Evolutionary conservation across 2,797 vertebrate species (phyloP).

Genomic region (Lacerta bilineata): DNA sequence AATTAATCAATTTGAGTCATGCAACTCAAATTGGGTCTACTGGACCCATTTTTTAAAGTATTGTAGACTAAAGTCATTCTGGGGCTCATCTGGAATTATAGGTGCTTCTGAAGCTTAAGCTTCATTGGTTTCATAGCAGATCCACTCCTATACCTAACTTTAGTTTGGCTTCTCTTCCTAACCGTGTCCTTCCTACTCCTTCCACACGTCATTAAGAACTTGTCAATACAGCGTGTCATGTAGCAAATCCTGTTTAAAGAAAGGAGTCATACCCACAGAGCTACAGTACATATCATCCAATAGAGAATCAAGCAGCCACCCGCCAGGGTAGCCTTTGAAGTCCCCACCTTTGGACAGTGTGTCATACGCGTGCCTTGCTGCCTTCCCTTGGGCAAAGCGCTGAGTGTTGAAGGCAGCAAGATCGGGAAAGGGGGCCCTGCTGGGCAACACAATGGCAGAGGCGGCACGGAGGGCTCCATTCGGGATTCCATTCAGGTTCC

Average conservation of each 20-base stretch:
- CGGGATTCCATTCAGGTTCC: not conserved
- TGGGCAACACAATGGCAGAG: no score
- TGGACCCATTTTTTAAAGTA: no score
- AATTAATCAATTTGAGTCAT: no score
- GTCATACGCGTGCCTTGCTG: slow-evolving; percentile 77
- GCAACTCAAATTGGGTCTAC: no score
- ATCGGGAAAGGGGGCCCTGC: slow-evolving; percentile 77
- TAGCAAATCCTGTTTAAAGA: no score
- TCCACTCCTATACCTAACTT: no score
- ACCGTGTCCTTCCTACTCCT: not conserved
- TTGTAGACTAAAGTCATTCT: no score
- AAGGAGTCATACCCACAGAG: not conserved
- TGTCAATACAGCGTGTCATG: not conserved
- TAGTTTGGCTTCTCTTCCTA: not conserved
- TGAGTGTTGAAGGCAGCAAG: slow-evolving; percentile 89
- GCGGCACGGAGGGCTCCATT: slow-evolving; percentile 13
- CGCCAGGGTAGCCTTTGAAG: not conserved
- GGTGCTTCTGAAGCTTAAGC: no score
- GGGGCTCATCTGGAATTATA: no score
- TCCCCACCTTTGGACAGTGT: slow-evolving; percentile 81
- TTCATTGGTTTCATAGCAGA: no score
- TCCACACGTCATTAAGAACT: not conserved
- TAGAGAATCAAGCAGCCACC: not conserved
- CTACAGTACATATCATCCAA: no score
- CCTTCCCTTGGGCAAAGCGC: slow-evolving; percentile 84